These are phyloP conservation scores for Styela clava DNA, from an alignment of 23 tunicate species.

Conservation along the genomic window DNA sequence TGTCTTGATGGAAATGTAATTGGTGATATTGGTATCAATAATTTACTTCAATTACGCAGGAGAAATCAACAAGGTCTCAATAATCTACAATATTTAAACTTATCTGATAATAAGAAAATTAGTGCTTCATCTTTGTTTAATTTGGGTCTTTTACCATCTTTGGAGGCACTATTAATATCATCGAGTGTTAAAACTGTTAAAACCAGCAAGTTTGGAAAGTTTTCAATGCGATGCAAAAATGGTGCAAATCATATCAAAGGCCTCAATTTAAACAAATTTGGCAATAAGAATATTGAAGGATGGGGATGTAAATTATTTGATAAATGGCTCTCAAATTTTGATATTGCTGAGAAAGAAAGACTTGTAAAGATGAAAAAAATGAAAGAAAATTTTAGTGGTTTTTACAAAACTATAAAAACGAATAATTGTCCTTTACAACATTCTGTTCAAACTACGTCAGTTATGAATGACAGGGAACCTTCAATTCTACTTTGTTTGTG, in stretches of 20 bases:
- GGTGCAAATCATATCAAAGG: background rate
- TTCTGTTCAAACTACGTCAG: background rate
- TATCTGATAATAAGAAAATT: background rate
- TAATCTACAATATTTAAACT: background rate
- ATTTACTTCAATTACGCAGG: background rate
- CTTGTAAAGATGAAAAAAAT: background rate
- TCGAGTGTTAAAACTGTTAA: background rate
- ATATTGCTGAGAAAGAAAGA: background rate
- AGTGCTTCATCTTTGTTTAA: background rate
- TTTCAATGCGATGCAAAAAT: background rate
- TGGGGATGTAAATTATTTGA: background rate
- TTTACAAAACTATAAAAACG: background rate
- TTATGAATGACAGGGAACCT: background rate
- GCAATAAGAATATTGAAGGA: background rate
- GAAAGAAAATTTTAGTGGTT: background rate
- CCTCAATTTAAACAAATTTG: background rate
- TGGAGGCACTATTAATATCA: background rate
- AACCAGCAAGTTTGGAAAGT: background rate
- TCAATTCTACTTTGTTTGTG: background rate
- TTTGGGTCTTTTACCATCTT: background rate
- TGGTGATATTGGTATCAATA: background rate
- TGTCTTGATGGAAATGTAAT: background rate
- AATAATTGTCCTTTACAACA: background rate
- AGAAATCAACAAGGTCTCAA: background rate
- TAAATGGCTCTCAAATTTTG: background rate